These are phyloP conservation scores for Pteruthius melanotis DNA, from an alignment of 2,113 vertebrate genomes.

Conservation along the genomic window DNA sequence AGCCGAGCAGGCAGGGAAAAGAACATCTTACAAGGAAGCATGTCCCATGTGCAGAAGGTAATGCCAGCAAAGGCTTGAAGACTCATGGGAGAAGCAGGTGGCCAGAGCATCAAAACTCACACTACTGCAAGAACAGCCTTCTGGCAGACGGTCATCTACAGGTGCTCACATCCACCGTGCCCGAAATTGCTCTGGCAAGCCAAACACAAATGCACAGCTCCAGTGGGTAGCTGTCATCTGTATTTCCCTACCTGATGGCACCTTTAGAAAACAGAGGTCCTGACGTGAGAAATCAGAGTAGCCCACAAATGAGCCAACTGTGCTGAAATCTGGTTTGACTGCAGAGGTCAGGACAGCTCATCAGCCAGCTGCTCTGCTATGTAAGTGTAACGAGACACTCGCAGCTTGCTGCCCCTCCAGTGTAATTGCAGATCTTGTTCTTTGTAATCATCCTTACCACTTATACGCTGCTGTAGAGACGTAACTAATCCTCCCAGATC, in stretches of 20 bases:
- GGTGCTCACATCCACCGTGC: not conserved
- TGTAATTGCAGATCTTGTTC: constrained; percentile 44
- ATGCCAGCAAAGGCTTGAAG: not conserved
- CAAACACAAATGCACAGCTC: not conserved
- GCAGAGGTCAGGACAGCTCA: constrained; percentile 47
- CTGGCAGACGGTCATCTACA: not conserved
- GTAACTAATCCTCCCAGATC: constrained; percentile 9
- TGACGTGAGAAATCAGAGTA: not conserved
- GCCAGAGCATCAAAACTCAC: not conserved
- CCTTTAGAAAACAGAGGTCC: constrained; percentile 7
- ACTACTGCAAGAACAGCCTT: not conserved
- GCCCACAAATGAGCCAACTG: constrained; percentile 49
- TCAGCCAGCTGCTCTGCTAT: constrained; percentile 44
- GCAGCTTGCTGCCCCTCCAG: constrained; percentile 34
- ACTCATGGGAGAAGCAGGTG: not conserved
- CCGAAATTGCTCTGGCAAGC: not conserved
- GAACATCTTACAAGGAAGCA: not conserved
- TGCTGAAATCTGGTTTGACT: constrained; percentile 43
- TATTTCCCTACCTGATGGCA: not conserved
- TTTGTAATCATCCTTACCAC: constrained; percentile 22
- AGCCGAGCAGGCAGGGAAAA: not conserved
- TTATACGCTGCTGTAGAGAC: not conserved
- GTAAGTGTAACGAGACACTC: constrained; percentile 1
- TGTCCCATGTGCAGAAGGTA: not conserved
- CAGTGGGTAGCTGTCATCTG: not conserved